Conservation (phyloP, 2,797 vertebrate species). For the Pangasius larnaudii region DNA sequence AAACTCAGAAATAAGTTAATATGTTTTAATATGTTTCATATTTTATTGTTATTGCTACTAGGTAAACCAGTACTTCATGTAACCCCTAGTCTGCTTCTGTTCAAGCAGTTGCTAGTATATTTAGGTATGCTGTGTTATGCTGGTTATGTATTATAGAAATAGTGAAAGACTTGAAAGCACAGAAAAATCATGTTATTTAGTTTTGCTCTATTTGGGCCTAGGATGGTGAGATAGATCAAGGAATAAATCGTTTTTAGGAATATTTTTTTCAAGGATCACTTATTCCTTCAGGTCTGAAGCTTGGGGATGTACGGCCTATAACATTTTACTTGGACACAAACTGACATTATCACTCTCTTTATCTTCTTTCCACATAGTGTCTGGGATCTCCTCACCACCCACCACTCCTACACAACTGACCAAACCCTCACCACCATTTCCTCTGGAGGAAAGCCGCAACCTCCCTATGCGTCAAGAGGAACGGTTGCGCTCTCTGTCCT, state of each 20-base stretch:
- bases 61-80: not conserved
- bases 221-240: not conserved
- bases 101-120: not conserved
- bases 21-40: not conserved
- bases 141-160: not conserved
- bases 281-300: not conserved
- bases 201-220: not conserved
- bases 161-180: not conserved
- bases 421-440: constrained; percentile 80
- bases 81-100: not conserved
- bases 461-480: constrained; percentile 85
- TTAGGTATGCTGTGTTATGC: not conserved
- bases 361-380: constrained; percentile 67
- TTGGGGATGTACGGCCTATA: not conserved
- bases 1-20: not conserved
- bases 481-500: constrained; percentile 83
- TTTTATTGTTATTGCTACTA: not conserved
- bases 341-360: constrained; percentile 25
- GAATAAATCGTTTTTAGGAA: not conserved
- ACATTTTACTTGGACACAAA: not conserved
- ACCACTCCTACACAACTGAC: constrained; percentile 80
- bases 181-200: not conserved
- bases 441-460: constrained; percentile 83
- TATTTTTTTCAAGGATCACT: not conserved
- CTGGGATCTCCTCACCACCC: constrained; percentile 82